Evolutionary conservation across 2,888 invertebrate species (phyloP).

Genomic region (Melolontha melolontha): DNA sequence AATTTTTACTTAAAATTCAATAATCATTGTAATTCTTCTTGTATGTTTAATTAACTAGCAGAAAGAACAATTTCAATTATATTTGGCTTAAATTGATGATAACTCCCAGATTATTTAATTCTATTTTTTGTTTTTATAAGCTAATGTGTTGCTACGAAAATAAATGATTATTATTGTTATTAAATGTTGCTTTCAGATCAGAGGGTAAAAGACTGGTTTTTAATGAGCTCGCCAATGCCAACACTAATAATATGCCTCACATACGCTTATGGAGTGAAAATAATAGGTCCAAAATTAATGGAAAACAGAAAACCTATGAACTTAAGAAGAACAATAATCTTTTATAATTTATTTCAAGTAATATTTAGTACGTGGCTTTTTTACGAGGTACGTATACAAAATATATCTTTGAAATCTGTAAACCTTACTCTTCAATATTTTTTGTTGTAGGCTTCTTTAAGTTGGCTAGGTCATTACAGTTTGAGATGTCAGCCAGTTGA

Average conservation of each 20-base stretch:
- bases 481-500: constrained; percentile 85
- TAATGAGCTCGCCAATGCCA: constrained; percentile 91
- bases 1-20: no score
- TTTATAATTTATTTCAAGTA: constrained; percentile 92
- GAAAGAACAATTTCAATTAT: no score
- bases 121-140: no score
- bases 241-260: constrained; percentile 84
- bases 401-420: constrained; percentile 22
- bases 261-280: constrained; percentile 87
- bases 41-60: no score
- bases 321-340: constrained; percentile 80
- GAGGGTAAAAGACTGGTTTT: constrained; percentile 87
- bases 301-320: constrained; percentile 90
- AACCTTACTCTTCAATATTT: constrained; percentile 1
- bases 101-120: no score
- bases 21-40: no score
- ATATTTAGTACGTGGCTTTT: constrained; percentile 92
- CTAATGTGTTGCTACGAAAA: no score
- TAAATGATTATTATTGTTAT: no score
- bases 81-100: no score
- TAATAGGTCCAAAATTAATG: constrained; percentile 88
- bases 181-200: constrained; percentile 76
- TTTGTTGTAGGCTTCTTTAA: constrained; percentile 66
- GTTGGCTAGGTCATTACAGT: constrained; percentile 81
- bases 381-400: constrained; percentile 80